Evolutionary conservation across 2,113 vertebrate species (phyloP).

Genomic region (Anarrhichthys ocellatus): DNA sequence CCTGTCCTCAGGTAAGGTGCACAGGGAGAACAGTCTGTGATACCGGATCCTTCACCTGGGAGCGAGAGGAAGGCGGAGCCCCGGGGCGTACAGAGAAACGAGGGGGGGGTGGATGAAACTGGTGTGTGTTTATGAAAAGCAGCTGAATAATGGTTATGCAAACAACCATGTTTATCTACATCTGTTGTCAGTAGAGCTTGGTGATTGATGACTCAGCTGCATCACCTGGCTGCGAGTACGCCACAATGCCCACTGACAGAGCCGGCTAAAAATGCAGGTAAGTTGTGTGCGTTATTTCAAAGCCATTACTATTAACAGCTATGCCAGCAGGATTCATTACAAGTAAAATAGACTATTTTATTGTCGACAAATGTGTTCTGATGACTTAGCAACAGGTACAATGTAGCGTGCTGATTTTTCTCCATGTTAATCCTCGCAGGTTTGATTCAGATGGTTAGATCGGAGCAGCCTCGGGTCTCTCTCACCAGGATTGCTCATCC

Average conservation of each 20-base stretch:
- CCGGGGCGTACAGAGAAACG: background rate
- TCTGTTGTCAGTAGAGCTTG: background rate
- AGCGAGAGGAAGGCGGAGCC: conserved; percentile 36
- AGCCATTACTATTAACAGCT: background rate
- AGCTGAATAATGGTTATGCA: conserved; percentile 20
- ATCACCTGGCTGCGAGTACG: background rate
- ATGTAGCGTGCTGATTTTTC: background rate
- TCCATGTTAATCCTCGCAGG: background rate
- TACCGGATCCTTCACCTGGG: conserved; percentile 60
- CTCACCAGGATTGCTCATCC: conserved; percentile 1
- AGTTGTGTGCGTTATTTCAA: background rate
- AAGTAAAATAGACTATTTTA: background rate
- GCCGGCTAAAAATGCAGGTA: conserved; percentile 32
- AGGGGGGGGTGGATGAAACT: conserved; percentile 2
- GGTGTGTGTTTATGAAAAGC: conserved; percentile 47
- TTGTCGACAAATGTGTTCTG: background rate
- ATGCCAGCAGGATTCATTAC: background rate
- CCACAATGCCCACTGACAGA: background rate
- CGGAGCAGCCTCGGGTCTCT: background rate
- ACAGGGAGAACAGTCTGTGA: conserved; percentile 18
- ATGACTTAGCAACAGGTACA: background rate
- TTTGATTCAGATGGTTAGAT: conserved; percentile 2
- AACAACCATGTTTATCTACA: background rate
- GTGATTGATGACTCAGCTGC: conserved; percentile 6
- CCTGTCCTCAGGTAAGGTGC: conserved; percentile 26